Base-by-base conservation (phyloP, 2,113 vertebrate genomes). In the Cromileptes altivelis region DNA sequence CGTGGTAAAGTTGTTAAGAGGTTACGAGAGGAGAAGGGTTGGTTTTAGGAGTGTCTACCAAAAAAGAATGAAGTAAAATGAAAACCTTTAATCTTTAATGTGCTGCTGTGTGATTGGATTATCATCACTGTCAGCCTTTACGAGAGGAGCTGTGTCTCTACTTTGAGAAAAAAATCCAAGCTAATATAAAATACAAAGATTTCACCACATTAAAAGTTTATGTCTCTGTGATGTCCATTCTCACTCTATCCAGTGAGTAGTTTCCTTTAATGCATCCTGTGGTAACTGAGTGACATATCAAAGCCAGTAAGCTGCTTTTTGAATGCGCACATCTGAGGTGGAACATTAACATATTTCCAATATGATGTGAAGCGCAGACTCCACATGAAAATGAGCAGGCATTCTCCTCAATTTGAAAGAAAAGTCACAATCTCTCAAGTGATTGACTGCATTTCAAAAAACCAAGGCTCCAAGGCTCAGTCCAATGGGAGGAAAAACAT, bases 281-380 rank as follows among this genome's bases (percentile, higher is more conserved):
- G 11, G 27, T 19, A 55, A 79, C 3, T 4, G 70, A 55, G n/a
- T 67, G 33, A 70, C 68, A 71, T 30, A 64, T 82, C 58, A 74
- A 42, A 86, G 55, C 18, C 21, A 8, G 40, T 42, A 70, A 81
- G 80, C 75, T 37, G 45, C 5, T 73, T 18, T 56, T 60, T 68
- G 33, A 78, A 82, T 61, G 40, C 47, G 10, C 63, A 30, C 15
- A 56, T 81, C 47, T 17, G 4, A 73, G 53, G 69, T 71, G 30
- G 25, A 76, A 18, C 63, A 89, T 84, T 86, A 85, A 73, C 69
- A 82, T 86, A 75, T 82, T 79, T 90, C 40, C 72, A 82, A 86
- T 86, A 77, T 67, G 65, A 80, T 47, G 33, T 55, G 53, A 75
- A 76, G 55, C 47, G 78, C 60, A 37, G 49, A 73, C 50, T 56